Percentiles rank a stretch among this genome's conserved stretches.
Evolutionary conservation across 1,140 invertebrate species (phyloP).

Genomic region (Parasteatoda tepidariorum): DNA sequence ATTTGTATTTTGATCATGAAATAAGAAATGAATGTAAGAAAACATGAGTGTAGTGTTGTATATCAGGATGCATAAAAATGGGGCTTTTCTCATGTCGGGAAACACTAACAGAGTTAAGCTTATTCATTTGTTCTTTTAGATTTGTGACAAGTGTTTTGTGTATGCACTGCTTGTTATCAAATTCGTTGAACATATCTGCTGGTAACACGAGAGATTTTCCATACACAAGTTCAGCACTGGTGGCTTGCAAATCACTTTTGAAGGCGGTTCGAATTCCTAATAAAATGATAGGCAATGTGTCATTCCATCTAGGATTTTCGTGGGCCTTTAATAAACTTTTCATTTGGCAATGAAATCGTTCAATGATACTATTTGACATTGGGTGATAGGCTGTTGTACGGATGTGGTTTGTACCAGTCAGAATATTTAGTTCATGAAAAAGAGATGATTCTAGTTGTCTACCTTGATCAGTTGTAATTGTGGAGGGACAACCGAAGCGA

Average conservation of each 20-base stretch:
- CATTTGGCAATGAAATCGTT: not conserved
- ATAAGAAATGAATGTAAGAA: no score
- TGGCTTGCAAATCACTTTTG: not conserved
- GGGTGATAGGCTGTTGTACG: conserved; percentile 1
- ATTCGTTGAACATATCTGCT: no score
- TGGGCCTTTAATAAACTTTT: not conserved
- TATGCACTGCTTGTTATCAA: no score
- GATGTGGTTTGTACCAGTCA: not conserved
- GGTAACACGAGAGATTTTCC: not conserved
- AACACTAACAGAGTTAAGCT: no score
- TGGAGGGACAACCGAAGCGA: conserved; percentile 64
- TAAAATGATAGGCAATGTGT: not conserved
- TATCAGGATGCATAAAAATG: no score
- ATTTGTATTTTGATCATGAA: no score
- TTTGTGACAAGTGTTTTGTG: no score
- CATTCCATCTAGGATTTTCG: not conserved
- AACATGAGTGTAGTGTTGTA: no score
- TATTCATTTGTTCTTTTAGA: no score
- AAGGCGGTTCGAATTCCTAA: not conserved
- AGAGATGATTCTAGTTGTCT: not conserved
- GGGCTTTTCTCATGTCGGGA: no score
- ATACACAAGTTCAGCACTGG: conserved; percentile 6
- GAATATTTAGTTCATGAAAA: not conserved
- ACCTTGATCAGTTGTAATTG: conserved; percentile 68
- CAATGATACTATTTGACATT: not conserved